phyloP scores from a whole-genome alignment of 2,888 invertebrate species.

The Luffia ferchaultella region DNA sequence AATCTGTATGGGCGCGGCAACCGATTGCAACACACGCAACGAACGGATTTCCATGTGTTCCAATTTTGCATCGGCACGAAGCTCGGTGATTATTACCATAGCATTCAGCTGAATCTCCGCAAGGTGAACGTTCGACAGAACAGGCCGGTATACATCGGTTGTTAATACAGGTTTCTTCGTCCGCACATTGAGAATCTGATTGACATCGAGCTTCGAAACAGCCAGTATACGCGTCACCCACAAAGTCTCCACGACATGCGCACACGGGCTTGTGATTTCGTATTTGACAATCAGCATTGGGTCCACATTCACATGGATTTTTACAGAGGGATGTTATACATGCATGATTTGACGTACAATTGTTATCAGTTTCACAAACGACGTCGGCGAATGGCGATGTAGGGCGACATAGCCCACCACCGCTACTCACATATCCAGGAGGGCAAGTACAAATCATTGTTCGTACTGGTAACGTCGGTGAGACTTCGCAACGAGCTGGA shows the following conservation, averaged over 20 bases:
- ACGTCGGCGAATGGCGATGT: conserved; percentile 69
- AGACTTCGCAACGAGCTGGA: conserved; percentile 83
- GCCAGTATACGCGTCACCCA: conserved; percentile 85
- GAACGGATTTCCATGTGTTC: conserved; percentile 82
- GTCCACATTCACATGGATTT: conserved; percentile 86
- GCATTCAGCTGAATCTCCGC: conserved; percentile 82
- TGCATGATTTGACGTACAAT: conserved; percentile 80
- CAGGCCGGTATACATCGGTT: conserved; percentile 85
- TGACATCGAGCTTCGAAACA: conserved; percentile 80
- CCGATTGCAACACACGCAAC: conserved; percentile 81
- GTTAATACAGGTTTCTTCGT: conserved; percentile 84
- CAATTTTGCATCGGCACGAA: conserved; percentile 84
- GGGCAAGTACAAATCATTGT: conserved; percentile 92
- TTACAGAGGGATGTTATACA: conserved; percentile 83
- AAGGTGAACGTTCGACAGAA: conserved; percentile 71
- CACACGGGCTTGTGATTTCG: conserved; percentile 88
- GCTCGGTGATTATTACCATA: conserved; percentile 82
- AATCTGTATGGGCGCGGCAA: conserved; percentile 81
- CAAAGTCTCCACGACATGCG: conserved; percentile 82
- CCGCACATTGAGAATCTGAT: conserved; percentile 79
- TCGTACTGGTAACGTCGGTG: conserved; percentile 82
- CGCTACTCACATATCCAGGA: conserved; percentile 86
- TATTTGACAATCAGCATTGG: conserved; percentile 84
- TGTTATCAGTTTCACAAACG: conserved; percentile 77
- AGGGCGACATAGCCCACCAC: conserved; percentile 83